These are phyloP conservation scores for Zaprionus camerounensis DNA, from an alignment of 1,140 invertebrate species.

Conservation along the genomic window DNA sequence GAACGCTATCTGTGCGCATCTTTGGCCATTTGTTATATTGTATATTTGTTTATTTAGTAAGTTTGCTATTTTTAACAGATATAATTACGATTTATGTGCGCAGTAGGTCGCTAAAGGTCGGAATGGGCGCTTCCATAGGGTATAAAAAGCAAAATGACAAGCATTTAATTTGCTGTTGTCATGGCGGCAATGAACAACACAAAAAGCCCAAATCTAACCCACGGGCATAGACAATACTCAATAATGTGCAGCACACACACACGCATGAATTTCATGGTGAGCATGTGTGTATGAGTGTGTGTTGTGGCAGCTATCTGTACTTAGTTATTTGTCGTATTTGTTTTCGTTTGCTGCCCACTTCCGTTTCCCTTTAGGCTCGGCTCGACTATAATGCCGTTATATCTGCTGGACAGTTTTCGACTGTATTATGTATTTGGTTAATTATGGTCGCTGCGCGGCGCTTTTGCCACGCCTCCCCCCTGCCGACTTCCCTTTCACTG, in stretches of 20 bases:
- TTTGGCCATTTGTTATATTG: not conserved
- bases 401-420: slow-evolving; percentile 55
- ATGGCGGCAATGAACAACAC: slow-evolving; percentile 54
- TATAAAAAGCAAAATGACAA: slow-evolving; percentile 60
- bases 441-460: slow-evolving; percentile 65
- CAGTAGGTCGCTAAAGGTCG: not conserved
- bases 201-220: slow-evolving; percentile 69
- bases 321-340: slow-evolving; percentile 47
- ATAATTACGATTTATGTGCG: slow-evolving; percentile 27
- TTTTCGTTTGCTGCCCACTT: slow-evolving; percentile 29
- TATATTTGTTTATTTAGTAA: slow-evolving; percentile 7
- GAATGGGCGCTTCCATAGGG: slow-evolving; percentile 20
- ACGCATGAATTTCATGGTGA: not conserved
- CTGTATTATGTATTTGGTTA: slow-evolving; percentile 81
- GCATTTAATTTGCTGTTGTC: slow-evolving; percentile 75
- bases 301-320: slow-evolving; percentile 19
- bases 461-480: slow-evolving; percentile 16
- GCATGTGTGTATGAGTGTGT: slow-evolving; percentile 26
- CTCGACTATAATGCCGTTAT: slow-evolving; percentile 34
- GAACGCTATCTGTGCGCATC: not conserved
- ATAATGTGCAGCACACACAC: slow-evolving; percentile 14
- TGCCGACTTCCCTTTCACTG: not conserved
- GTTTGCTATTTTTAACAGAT: slow-evolving; percentile 16
- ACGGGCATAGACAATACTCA: slow-evolving; percentile 47
- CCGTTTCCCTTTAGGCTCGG: slow-evolving; percentile 45